phyloP scores from a whole-genome alignment of 2,113 vertebrate species.

The Melozone crissalis region DNA sequence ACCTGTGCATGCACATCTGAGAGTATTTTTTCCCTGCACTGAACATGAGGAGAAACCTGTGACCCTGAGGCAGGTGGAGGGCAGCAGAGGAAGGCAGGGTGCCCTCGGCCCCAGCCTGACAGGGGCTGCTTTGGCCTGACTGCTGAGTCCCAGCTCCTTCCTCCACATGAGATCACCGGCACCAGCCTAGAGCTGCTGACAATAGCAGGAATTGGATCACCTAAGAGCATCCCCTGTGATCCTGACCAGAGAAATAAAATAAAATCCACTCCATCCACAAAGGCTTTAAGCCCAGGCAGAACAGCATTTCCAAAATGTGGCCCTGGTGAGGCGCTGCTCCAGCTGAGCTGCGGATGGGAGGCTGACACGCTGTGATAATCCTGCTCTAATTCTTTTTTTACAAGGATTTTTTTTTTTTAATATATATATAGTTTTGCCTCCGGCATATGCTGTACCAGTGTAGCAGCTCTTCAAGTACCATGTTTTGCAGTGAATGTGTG shows the following conservation, averaged over 20 bases:
- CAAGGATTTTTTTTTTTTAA: not conserved
- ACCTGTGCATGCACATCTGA: not conserved
- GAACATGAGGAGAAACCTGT: not conserved
- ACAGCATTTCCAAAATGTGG: not conserved
- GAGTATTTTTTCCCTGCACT: not conserved
- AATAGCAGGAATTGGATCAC: not conserved
- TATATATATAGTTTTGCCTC: conserved; percentile 44
- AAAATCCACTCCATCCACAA: not conserved
- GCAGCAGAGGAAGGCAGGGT: not conserved
- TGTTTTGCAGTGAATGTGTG: not conserved
- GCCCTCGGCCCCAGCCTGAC: not conserved
- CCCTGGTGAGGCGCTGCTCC: fast-evolving
- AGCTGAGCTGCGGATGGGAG: not conserved
- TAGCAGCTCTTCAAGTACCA: conserved; percentile 26
- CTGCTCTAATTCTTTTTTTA: conserved; percentile 13
- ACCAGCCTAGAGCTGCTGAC: not conserved
- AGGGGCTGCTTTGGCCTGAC: not conserved
- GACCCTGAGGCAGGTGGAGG: not conserved
- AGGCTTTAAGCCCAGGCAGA: not conserved
- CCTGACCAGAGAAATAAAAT: not conserved
- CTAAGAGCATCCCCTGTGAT: not conserved
- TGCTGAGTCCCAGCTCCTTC: not conserved
- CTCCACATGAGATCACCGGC: fast-evolving
- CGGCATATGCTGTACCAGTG: not conserved
- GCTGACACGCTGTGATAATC: not conserved